phyloP scores from a whole-genome alignment of 2,888 invertebrate species.

The Drosophila crucigera region DNA sequence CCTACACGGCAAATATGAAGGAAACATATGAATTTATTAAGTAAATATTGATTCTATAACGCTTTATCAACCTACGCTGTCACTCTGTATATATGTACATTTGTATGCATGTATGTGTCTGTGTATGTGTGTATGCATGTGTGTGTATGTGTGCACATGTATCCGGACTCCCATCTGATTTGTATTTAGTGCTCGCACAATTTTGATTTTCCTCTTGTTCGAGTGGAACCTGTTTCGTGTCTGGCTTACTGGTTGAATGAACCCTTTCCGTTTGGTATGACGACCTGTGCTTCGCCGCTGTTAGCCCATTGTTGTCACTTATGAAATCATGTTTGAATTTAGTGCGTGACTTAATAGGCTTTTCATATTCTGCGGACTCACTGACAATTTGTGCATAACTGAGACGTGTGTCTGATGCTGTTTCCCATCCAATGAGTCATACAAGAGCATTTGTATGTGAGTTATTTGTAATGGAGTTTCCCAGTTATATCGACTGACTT shows the following conservation, averaged over 20 bases:
- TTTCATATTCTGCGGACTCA: slow-evolving; percentile 19
- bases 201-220: slow-evolving; percentile 45
- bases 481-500: not conserved
- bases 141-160: slow-evolving; percentile 1
- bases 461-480: not conserved
- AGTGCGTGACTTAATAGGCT: slow-evolving; percentile 55
- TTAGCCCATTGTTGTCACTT: slow-evolving; percentile 58
- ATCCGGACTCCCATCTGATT: slow-evolving; percentile 19
- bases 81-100: not conserved
- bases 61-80: slow-evolving; percentile 26
- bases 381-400: slow-evolving; percentile 12
- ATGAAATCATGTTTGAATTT: slow-evolving; percentile 57
- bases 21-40: slow-evolving; percentile 37
- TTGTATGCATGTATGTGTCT: not conserved
- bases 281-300: slow-evolving; percentile 15
- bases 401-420: slow-evolving; percentile 18
- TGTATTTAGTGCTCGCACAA: slow-evolving; percentile 13
- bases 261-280: slow-evolving; percentile 45
- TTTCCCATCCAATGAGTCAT: slow-evolving; percentile 37
- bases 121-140: not conserved
- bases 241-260: slow-evolving; percentile 73
- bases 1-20: slow-evolving; percentile 27
- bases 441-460: not conserved
- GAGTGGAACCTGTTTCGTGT: slow-evolving; percentile 65
- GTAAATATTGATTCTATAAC: slow-evolving; percentile 23